phyloP scores from a whole-genome alignment of 2,888 invertebrate species.

The Ctenicera cuprea region DNA sequence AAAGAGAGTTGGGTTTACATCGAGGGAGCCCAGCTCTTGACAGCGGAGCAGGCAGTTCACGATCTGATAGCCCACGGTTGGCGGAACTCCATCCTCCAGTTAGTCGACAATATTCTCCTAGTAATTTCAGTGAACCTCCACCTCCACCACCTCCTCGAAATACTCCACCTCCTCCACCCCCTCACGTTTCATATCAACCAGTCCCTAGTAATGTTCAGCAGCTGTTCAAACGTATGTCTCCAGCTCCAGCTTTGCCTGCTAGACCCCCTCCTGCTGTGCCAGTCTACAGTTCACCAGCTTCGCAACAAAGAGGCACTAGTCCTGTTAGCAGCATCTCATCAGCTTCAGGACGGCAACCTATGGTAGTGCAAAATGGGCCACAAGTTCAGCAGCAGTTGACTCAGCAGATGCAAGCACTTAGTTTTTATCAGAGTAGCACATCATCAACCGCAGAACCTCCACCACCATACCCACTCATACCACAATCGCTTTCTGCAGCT shows the following conservation, averaged over 20 bases:
- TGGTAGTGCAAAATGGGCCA: slow-evolving; percentile 88
- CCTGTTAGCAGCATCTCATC: slow-evolving; percentile 76
- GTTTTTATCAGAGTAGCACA: slow-evolving; percentile 81
- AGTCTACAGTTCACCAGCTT: slow-evolving; percentile 65
- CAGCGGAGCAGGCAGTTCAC: slow-evolving; percentile 90
- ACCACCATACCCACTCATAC: slow-evolving; percentile 75
- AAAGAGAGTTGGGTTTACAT: slow-evolving; percentile 85
- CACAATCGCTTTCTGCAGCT: slow-evolving; percentile 75
- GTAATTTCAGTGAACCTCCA: slow-evolving; percentile 74
- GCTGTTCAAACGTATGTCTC: slow-evolving; percentile 85
- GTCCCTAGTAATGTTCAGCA: slow-evolving; percentile 82
- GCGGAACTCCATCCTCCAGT: slow-evolving; percentile 80
- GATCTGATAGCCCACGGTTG: slow-evolving; percentile 91
- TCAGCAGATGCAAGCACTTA: slow-evolving; percentile 92
- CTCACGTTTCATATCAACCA: slow-evolving; percentile 74
- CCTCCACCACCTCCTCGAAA: slow-evolving; percentile 75
- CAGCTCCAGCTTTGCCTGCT: slow-evolving; percentile 81
- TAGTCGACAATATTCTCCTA: slow-evolving; percentile 84
- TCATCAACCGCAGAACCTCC: slow-evolving; percentile 78
- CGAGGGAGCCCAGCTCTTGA: slow-evolving; percentile 92
- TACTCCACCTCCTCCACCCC: slow-evolving; percentile 82
- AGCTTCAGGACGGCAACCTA: slow-evolving; percentile 78
- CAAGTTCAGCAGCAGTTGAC: slow-evolving; percentile 89
- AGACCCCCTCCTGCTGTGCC: slow-evolving; percentile 80
- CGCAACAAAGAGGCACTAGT: slow-evolving; percentile 75